Percentiles rank a stretch among this genome's conserved stretches.
Evolutionary conservation across 2,113 vertebrate genomes (phyloP).

Genomic region (Cebus imitator): DNA sequence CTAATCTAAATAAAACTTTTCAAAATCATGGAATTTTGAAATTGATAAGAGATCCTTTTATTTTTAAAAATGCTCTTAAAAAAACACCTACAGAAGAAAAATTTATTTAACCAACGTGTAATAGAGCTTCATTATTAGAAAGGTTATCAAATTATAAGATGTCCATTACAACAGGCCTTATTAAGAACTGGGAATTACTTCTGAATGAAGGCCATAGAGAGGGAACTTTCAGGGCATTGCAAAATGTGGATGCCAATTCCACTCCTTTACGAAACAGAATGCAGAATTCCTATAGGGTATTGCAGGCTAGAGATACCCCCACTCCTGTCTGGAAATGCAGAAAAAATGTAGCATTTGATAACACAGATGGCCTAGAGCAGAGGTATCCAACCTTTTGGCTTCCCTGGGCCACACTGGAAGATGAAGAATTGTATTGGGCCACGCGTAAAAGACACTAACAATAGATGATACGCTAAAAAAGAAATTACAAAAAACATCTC

Average conservation of each 20-base stretch:
- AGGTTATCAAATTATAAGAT: background rate
- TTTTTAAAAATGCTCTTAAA: background rate
- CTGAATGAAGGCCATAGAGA: background rate
- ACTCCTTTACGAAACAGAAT: background rate
- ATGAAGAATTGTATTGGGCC: no score
- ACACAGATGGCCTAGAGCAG: background rate
- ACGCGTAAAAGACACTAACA: no score
- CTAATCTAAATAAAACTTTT: background rate
- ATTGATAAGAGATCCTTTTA: background rate
- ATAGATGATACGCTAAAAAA: no score
- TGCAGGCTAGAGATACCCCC: background rate
- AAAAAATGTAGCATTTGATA: background rate
- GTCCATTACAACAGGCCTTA: background rate
- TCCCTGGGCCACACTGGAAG: no score
- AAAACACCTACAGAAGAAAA: background rate
- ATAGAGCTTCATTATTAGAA: background rate
- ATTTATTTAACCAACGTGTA: background rate
- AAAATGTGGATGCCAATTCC: conserved; percentile 7
- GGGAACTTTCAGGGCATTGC: background rate
- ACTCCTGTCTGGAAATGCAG: background rate
- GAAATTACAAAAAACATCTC: no score
- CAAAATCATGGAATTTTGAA: conserved; percentile 15
- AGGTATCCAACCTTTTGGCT: no score
- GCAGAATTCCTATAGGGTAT: background rate
- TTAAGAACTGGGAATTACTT: background rate